phyloP scores from a whole-genome alignment of 2,113 vertebrate genomes.

The Platanista minor region DNA sequence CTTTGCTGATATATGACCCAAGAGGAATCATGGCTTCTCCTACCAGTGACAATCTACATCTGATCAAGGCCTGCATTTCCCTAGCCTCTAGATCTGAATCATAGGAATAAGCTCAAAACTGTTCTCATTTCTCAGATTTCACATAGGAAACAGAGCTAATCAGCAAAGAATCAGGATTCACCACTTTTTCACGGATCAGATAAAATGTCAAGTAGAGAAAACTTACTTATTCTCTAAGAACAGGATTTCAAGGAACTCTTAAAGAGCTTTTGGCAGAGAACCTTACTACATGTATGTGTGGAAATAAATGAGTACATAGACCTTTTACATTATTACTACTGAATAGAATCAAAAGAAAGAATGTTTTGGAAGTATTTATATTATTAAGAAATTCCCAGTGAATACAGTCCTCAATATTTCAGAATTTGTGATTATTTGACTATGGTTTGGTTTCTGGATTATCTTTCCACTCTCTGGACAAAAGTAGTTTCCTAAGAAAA shows the following conservation, averaged over 20 bases:
- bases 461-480: conserved; percentile 9
- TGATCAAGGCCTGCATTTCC: not conserved
- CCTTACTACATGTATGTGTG: not conserved
- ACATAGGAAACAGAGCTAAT: not conserved
- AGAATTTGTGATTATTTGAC: not conserved
- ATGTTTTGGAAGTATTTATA: not conserved
- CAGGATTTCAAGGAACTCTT: not conserved
- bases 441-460: not conserved
- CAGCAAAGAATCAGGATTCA: not conserved
- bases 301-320: not conserved
- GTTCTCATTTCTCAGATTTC: not conserved
- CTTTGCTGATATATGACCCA: not conserved
- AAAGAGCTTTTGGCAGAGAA: not conserved
- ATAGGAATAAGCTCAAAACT: not conserved
- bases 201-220: not conserved
- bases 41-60: not conserved
- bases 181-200: not conserved
- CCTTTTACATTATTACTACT: not conserved
- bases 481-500: conserved; percentile 50
- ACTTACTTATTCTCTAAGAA: not conserved
- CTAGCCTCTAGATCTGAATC: not conserved
- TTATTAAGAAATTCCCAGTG: conserved; percentile 16
- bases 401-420: not conserved
- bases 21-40: not conserved
- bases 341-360: not conserved